Conservation (phyloP, 2,797 vertebrate species). For the Pipistrellus nathusii region DNA sequence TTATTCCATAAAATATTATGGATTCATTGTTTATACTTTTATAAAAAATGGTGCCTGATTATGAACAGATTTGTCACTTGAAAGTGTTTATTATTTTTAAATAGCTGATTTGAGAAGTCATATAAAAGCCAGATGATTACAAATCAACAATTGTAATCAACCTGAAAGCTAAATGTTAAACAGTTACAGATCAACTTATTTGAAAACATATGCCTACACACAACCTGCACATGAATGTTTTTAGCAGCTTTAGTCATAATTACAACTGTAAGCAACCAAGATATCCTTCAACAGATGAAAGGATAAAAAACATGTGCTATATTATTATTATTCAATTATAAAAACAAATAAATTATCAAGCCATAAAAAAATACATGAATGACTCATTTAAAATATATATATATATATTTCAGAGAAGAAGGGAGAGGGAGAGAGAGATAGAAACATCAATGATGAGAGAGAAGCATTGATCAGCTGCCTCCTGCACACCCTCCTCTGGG, state of each 20-base stretch:
- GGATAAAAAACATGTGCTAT: not conserved
- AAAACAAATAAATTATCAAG: constrained; percentile 4
- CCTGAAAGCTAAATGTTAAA: constrained; percentile 22
- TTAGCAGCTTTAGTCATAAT: not conserved
- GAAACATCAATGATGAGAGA: no score
- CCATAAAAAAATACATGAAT: not conserved
- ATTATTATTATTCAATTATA: constrained; percentile 42
- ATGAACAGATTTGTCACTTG: constrained; percentile 21
- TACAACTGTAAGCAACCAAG: not conserved
- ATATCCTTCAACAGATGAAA: not conserved
- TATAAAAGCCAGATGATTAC: constrained; percentile 14
- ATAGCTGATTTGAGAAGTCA: constrained; percentile 42
- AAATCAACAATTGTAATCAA: constrained; percentile 49
- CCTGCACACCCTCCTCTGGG: no score
- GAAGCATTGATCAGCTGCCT: no score
- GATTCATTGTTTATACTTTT: constrained; percentile 57
- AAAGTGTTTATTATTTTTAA: constrained; percentile 51
- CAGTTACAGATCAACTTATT: not conserved
- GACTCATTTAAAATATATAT: not conserved
- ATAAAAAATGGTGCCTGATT: not conserved
- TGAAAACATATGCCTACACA: not conserved
- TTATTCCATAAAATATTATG: constrained; percentile 46
- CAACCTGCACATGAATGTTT: not conserved
- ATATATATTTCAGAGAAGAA: no score
- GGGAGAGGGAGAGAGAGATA: no score